Percentiles rank a stretch among this genome's conserved stretches.
Evolutionary conservation across 2,113 vertebrate genomes (phyloP).

Genomic region (Salvelinus alpinus): DNA sequence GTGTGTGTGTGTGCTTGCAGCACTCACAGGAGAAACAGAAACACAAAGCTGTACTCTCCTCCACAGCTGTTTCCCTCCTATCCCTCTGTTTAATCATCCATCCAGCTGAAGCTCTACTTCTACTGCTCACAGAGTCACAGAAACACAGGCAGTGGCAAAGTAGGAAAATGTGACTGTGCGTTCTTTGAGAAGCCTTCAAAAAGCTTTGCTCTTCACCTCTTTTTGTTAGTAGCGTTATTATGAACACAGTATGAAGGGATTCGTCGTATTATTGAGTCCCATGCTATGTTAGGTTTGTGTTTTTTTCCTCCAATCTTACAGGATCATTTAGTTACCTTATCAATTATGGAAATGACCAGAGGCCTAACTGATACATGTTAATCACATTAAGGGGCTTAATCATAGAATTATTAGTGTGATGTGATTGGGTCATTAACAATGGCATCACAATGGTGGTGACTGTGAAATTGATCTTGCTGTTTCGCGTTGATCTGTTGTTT

Average conservation of each 20-base stretch:
- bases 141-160: slow-evolving; percentile 15
- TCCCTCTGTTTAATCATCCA: slow-evolving; percentile 8
- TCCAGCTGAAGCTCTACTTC: slow-evolving; percentile 48
- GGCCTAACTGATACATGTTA: slow-evolving; percentile 93
- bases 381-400: slow-evolving; percentile 99
- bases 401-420: slow-evolving; percentile 96
- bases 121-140: slow-evolving; percentile 44
- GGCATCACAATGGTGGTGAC: slow-evolving; percentile 81
- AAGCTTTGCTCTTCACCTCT: slow-evolving; percentile 8
- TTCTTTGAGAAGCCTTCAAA: slow-evolving; percentile 28
- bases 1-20: slow-evolving; percentile 21
- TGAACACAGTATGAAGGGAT: slow-evolving; percentile 57
- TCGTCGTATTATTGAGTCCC: slow-evolving; percentile 54
- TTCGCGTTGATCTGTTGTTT: slow-evolving; percentile 20
- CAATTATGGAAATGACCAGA: slow-evolving; percentile 99
- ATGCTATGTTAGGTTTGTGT: slow-evolving; percentile 67
- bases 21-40: slow-evolving; percentile 25
- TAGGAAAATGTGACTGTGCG: slow-evolving; percentile 1
- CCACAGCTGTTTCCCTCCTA: slow-evolving; percentile 64
- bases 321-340: slow-evolving; percentile 92
- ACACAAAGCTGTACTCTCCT: slow-evolving; percentile 28
- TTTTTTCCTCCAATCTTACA: slow-evolving; percentile 90
- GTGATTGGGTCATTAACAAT: slow-evolving; percentile 96
- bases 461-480: slow-evolving; percentile 57
- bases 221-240: slow-evolving; percentile 54